Percentiles rank a stretch among this genome's conserved stretches.
Evolutionary conservation across 2,888 invertebrate genomes (phyloP).

Genomic region (Xestobium rufovillosum): DNA sequence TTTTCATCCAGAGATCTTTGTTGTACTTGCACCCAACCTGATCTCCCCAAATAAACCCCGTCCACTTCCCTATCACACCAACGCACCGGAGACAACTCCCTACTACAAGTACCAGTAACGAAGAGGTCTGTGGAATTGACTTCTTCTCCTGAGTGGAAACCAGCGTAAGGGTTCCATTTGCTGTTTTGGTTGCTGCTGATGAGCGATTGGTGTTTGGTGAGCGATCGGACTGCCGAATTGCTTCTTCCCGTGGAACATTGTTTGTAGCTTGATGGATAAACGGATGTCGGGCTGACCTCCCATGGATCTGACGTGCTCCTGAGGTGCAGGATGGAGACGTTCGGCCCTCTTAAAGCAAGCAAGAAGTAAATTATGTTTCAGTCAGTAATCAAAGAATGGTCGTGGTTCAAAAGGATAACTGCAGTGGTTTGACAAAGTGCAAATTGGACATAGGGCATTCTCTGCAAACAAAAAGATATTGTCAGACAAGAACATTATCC

Average conservation of each 20-base stretch:
- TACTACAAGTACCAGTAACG: constrained; percentile 41
- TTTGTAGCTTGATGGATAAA: constrained; percentile 32
- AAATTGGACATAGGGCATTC: too few relatives aligned
- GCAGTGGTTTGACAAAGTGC: constrained; percentile 1
- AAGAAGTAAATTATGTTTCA: constrained; percentile 1
- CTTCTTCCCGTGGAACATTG: constrained; percentile 24
- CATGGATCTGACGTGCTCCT: constrained; percentile 50
- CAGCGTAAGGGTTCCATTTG: constrained; percentile 32
- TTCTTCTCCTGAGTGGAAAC: constrained; percentile 39
- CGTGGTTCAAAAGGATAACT: background rate
- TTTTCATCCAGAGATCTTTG: constrained; percentile 50
- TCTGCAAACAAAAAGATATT: too few relatives aligned
- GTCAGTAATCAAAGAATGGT: background rate
- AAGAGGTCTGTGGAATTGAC: constrained; percentile 44
- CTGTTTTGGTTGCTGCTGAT: constrained; percentile 17
- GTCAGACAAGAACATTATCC: too few relatives aligned
- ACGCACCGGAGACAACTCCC: constrained; percentile 51
- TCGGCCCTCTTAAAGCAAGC: constrained; percentile 44
- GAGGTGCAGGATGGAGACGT: constrained; percentile 50
- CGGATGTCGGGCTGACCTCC: constrained; percentile 43
- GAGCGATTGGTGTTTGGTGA: constrained; percentile 37
- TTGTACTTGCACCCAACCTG: constrained; percentile 52
- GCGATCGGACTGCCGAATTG: constrained; percentile 24
- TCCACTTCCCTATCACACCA: constrained; percentile 55
- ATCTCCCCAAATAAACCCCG: constrained; percentile 50